Conservation (phyloP, 1,140 invertebrate species). For the Ceratina calcarata region DNA sequence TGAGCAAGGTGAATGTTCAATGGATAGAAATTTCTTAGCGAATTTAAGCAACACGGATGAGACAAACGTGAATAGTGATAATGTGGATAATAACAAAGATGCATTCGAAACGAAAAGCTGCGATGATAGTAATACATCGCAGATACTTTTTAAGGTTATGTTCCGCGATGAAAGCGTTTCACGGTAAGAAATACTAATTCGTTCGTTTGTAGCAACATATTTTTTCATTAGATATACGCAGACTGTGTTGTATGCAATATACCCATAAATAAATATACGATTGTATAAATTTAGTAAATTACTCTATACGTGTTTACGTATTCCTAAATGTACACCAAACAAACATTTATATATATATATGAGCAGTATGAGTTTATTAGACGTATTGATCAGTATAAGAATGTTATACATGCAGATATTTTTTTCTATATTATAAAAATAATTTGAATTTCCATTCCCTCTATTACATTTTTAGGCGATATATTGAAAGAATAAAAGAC, state of each 20-base stretch:
- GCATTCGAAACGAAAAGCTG: neutral
- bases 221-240: neutral
- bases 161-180: constrained; percentile 69
- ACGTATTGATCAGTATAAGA: neutral
- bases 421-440: neutral
- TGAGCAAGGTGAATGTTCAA: neutral
- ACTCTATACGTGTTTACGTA: constrained; percentile 10
- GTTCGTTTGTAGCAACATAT: neutral
- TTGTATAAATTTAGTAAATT: neutral
- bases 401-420: no score
- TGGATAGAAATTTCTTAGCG: neutral
- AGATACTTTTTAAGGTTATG: constrained; percentile 69
- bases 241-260: constrained; percentile 23
- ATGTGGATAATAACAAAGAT: neutral
- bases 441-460: constrained; percentile 23
- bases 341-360: neutral
- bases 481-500: constrained; percentile 65
- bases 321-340: neutral
- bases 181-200: constrained; percentile 56
- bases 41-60: neutral
- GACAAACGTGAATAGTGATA: neutral
- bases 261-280: neutral
- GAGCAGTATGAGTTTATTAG: neutral
- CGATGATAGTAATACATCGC: neutral
- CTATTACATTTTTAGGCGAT: constrained; percentile 66